Evolutionary conservation across 1,140 invertebrate species (phyloP), one percentile per base, ranked within the genome.

Genomic region (Drosophila truncata): DNA sequence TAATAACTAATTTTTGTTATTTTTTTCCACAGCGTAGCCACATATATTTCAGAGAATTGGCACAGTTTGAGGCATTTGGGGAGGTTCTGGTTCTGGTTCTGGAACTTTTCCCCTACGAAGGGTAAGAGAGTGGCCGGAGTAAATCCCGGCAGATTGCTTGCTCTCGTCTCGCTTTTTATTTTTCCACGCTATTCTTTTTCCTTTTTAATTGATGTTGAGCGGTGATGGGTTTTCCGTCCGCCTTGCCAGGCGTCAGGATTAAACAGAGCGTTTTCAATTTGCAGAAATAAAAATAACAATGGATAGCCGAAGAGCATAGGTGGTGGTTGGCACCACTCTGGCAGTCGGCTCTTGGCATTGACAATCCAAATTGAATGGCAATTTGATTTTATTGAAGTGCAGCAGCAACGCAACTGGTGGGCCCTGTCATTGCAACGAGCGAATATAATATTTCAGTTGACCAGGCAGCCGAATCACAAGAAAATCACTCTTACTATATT

Each of bases 331-430:
- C 33, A 25, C 18, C 33, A 25, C 18, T 23, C 52, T 2, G 14
- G 8, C 46, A 49, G 0, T 13, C 49, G 27, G 49, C 29, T 14
- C 29, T 60, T 31, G 50, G 47, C 35, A 61, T 60, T 63, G 78
- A 65, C 82, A 82, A 75, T 86, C 85, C 75, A 83, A 87, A 84
- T 87, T 65, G 84, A 87, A 88, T 80, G 80, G 52, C 85, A 84
- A 78, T 90, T 84, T 78, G 42, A 70, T 78, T 84, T 84, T 52
- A 80, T 78, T 88, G 83, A 44, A 67, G 18, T 67, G 66, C 62
- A 62, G 29, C 52, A 54, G 50, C 27, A 80, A 14, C 29, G 83
- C 83, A 88, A 87, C 83, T 88, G 82, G 83, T 88, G 82, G 77
- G 72, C 41, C 31, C 84, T 84, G 84, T 80, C 83, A 87, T 44